Base-by-base conservation (phyloP, 2,113 vertebrate genomes). In the Oxyura jamaicensis region DNA sequence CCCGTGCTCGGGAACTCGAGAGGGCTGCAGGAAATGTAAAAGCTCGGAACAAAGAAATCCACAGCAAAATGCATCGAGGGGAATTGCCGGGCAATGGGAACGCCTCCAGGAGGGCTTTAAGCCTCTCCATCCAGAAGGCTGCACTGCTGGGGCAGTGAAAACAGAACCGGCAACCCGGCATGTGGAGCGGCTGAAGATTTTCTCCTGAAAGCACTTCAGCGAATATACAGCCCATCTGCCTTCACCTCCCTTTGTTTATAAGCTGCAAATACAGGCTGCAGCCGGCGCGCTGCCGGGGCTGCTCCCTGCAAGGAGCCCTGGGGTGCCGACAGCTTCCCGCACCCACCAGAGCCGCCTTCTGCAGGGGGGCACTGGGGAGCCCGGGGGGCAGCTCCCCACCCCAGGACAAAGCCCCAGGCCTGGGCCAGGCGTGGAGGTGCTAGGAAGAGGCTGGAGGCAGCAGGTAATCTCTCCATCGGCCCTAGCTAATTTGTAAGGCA, bases 401-500 rank as follows among this genome's bases (percentile, higher is more conserved):
- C 53, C 6, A 7, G 58, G 6, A 19, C 0, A 0, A 0, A 46
- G 35, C 65, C 71, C 79, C 86, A 5, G 8, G 26, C 35, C 7
- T 52, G 63, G 59, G 55, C 42, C 48, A 13, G 56, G 59, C 36
- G 5, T 22, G n/a, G 46, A 15, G 46, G 6, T 31, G 20, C 29
- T 35, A 13, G 26, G 17, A 36, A 62, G 69, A 58, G 35, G 25
- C 41, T 60, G 41, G 60, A n/a, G 50, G 28, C 11, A 0, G 46
- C 63, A 21, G 72, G 31, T 86, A 78, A 88, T 87, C 73, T 90
- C 92, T 46, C 92, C 44, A 56, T 69, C 25, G 2, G 48, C 31
- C 88, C 95, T 52, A 50, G 92, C 75, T 92, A 55, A 88, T 96
- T 96, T 93, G 95, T 90, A 79, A 93, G 89, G 97, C 96, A 95